Conservation (phyloP, 2,113 vertebrate genomes). For the Thamnaconus septentrionalis region DNA sequence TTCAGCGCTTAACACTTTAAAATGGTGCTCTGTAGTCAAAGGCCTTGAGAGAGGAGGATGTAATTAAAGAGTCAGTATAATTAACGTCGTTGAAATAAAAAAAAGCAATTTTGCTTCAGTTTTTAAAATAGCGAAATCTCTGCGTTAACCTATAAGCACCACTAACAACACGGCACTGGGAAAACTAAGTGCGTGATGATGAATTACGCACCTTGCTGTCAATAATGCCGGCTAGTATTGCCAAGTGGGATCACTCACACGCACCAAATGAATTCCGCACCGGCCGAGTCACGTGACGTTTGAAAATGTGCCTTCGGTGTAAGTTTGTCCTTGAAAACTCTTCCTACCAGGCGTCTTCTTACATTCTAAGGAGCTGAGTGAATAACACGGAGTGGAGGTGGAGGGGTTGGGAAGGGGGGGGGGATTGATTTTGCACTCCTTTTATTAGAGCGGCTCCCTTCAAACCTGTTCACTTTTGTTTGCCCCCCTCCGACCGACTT, state of each 20-base stretch:
- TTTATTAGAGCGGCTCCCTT: constrained; percentile 39
- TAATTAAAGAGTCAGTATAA: too few species aligned
- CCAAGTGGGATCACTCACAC: neutral
- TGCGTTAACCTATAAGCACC: too few species aligned
- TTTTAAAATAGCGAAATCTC: too few species aligned
- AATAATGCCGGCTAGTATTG: neutral
- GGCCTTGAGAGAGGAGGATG: too few species aligned
- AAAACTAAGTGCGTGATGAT: too few species aligned
- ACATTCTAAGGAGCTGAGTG: constrained; percentile 32
- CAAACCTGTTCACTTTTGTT: constrained; percentile 48
- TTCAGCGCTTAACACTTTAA: too few species aligned
- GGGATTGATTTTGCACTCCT: constrained; percentile 44
- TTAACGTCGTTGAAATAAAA: too few species aligned
- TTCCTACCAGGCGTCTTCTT: constrained; percentile 18
- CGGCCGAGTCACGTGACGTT: constrained; percentile 17
- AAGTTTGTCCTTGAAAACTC: constrained; percentile 38
- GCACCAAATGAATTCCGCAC: constrained; percentile 9
- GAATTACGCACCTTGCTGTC: too few species aligned
- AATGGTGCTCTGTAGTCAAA: too few species aligned
- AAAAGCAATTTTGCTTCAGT: too few species aligned
- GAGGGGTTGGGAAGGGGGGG: neutral
- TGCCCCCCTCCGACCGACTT: constrained; percentile 1
- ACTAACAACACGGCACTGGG: too few species aligned
- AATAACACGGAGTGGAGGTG: neutral
- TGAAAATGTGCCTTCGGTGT: neutral